A percentile compares a stretch with the other conserved stretches of the same genome.
phyloP scores from a whole-genome alignment of 2,797 vertebrate genomes.

The Podarcis lilfordi region DNA sequence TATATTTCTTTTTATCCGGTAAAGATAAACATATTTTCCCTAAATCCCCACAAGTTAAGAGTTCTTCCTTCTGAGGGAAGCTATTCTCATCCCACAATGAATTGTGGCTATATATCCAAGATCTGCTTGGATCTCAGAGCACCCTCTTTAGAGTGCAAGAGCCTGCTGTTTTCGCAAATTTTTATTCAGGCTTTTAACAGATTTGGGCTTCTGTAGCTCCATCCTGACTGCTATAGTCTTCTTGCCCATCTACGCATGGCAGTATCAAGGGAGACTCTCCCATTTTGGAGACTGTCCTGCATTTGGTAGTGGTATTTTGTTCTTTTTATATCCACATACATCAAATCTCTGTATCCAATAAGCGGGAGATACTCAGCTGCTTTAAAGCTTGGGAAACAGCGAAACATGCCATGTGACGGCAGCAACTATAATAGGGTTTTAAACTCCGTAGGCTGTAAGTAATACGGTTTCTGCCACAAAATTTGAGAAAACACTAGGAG shows the following conservation, averaged over 20 bases:
- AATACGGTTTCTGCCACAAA: slow-evolving; percentile 54
- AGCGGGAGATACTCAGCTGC: background rate
- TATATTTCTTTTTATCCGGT: background rate
- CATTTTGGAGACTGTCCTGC: background rate
- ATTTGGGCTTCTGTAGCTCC: background rate
- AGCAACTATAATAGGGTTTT: slow-evolving; percentile 33
- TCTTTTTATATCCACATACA: background rate
- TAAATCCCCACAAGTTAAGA: background rate
- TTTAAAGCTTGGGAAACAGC: background rate
- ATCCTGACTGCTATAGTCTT: background rate
- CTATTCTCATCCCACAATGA: background rate
- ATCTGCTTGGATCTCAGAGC: background rate
- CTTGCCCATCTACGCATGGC: background rate
- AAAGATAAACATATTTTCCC: background rate
- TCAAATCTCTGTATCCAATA: background rate
- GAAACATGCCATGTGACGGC: slow-evolving; percentile 14
- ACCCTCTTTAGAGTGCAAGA: background rate
- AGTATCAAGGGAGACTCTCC: background rate
- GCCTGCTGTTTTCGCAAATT: background rate
- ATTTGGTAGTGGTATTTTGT: background rate
- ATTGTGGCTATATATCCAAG: background rate
- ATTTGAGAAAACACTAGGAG: slow-evolving; percentile 67
- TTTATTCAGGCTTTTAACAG: background rate
- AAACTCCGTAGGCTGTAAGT: slow-evolving; percentile 53
- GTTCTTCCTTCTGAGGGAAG: background rate